phyloP scores from a whole-genome alignment of 2,797 vertebrate genomes.

The Molossus alvarezi region DNA sequence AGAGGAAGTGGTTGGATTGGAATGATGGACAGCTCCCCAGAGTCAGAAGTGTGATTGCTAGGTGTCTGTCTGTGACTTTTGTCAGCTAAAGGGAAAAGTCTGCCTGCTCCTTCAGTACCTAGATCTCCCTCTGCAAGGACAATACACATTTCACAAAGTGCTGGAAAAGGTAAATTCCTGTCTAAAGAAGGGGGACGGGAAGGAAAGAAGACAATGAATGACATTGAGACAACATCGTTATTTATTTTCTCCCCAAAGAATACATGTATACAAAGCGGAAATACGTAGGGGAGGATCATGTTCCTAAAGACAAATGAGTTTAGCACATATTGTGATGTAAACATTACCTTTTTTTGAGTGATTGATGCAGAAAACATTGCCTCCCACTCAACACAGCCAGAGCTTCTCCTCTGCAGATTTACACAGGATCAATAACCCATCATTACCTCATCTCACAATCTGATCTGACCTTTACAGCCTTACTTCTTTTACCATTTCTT shows the following conservation, averaged over 20 bases:
- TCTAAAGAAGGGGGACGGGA: neutral
- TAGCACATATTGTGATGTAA: neutral
- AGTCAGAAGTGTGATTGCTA: neutral
- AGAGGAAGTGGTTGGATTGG: neutral
- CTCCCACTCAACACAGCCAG: neutral
- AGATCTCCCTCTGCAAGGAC: neutral
- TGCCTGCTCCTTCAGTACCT: neutral
- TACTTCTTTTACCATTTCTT: conserved; percentile 28
- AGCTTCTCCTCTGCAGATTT: neutral
- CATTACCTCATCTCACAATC: conserved; percentile 48
- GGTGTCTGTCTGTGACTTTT: neutral
- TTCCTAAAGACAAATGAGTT: conserved; percentile 50
- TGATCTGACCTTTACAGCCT: conserved; percentile 40
- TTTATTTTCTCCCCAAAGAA: neutral
- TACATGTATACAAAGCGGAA: neutral
- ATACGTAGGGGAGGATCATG: neutral
- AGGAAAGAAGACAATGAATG: neutral
- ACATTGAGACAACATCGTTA: neutral
- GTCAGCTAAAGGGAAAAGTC: neutral
- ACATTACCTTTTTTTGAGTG: neutral
- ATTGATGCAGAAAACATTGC: neutral
- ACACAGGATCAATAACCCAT: conserved; percentile 42
- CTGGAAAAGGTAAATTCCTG: neutral
- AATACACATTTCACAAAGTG: neutral
- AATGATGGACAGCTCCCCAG: neutral